Conservation (phyloP, 2,888 invertebrate species). For the Osedax frankpressi region DNA sequence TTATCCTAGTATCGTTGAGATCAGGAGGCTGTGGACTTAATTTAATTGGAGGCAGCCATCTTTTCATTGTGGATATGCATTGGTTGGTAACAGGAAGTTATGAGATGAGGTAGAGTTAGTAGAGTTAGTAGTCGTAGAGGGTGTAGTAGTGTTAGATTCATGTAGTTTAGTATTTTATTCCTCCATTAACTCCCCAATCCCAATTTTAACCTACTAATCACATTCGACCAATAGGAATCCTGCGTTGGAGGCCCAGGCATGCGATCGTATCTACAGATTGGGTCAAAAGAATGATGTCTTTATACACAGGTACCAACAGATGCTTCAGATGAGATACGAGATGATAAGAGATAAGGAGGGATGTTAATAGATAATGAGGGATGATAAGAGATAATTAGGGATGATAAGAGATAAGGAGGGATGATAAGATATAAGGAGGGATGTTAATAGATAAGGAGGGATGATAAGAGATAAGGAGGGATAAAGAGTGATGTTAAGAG, state of each 20-base stretch:
- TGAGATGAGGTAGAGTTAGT: neutral
- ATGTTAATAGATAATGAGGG: no score
- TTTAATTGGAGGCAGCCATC: slow-evolving; percentile 77
- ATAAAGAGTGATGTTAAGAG: no score
- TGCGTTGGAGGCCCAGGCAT: slow-evolving; percentile 82
- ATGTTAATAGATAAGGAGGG: no score
- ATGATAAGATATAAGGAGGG: no score
- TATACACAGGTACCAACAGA: slow-evolving; percentile 79
- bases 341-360: no score
- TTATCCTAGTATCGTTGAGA: slow-evolving; percentile 69
- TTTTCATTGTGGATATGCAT: slow-evolving; percentile 77
- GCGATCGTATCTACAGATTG: slow-evolving; percentile 79
- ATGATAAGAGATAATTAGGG: no score
- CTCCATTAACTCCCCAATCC: neutral
- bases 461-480: no score
- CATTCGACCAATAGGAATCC: slow-evolving; percentile 65
- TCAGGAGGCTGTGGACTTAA: slow-evolving; percentile 92
- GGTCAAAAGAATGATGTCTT: slow-evolving; percentile 70
- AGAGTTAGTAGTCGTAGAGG: neutral
- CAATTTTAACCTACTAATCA: neutral
- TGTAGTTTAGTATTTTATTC: no score
- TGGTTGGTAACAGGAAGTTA: no score
- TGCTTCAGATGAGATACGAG: no score
- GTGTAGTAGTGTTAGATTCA: neutral
- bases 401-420: no score